Base-by-base conservation (phyloP, 2,888 invertebrate genomes). In the Eupithecia abbreviata region DNA sequence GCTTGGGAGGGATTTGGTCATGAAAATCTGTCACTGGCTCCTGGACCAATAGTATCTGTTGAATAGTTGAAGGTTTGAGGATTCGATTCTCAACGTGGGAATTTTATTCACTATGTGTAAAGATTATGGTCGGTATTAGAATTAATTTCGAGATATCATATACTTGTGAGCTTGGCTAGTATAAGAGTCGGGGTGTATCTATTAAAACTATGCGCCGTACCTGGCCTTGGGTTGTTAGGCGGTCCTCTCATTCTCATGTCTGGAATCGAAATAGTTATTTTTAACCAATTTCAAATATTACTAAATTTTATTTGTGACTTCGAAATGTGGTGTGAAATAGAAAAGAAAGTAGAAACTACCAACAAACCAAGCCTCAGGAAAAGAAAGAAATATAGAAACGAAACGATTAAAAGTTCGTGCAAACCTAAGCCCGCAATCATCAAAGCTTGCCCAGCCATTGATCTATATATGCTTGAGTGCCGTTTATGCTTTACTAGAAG, bases 231-330 rank as follows among this genome's bases (percentile, higher is more conserved):
- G 81, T 87, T 91, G 79, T 92, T 88, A 84, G 91, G 92, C 74
- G 92, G 92, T 81, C 93, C 93, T 87, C 95, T 90, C 93, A 95
- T 92, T 91, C 94, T 90, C 85, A 93, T 86, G 81, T 95, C 95
- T 94, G 94, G 74, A 93, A 94, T 90, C 86, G 83, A 83, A 91
- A 91, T 81, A 79, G 75, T 79, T 81, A 82, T 74, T 78, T 58
- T 71, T 45, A 51, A 73, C 68, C 75, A 41, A 42, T 74, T 66
- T 13, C 18, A 10, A 45, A 45, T 3, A 43, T n/a, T n/a, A 15
- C 43, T n/a, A 2, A 42, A n/a, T n/a, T 15, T 43, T 5, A 67
- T 45, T n/a, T 68, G 45, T 69, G 9, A 69, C 1, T 45, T 18
- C n/a, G 30, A 43, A 18, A 5, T 69, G 45, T 47, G 12, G 45